phyloP scores from a whole-genome alignment of 2,113 vertebrate species.

The Tylochromis polylepis region DNA sequence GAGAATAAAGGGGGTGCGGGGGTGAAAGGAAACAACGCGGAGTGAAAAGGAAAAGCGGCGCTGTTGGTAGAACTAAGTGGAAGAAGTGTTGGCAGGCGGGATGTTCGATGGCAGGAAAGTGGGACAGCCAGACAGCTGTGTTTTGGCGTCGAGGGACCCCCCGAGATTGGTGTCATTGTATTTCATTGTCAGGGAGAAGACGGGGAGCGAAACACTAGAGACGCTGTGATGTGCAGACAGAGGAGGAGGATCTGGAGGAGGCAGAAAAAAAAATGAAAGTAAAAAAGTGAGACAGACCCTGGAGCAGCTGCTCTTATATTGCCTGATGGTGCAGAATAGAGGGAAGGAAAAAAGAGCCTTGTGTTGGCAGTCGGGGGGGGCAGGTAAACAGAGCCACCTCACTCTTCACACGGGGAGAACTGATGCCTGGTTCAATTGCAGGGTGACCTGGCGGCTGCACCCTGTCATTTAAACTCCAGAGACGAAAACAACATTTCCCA shows the following conservation, averaged over 20 bases:
- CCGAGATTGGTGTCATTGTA: constrained; percentile 72
- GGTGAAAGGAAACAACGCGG: constrained; percentile 13
- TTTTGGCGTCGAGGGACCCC: constrained; percentile 62
- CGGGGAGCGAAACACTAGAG: constrained; percentile 38
- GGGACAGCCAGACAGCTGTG: constrained; percentile 77
- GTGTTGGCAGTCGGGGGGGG: not conserved
- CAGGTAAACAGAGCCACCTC: constrained; percentile 26
- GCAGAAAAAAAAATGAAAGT: not conserved
- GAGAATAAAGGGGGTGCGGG: constrained; percentile 17
- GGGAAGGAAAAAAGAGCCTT: not conserved
- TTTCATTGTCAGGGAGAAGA: constrained; percentile 71
- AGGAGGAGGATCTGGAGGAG: not conserved
- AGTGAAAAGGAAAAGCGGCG: constrained; percentile 5
- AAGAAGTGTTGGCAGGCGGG: constrained; percentile 54
- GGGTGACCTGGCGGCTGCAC: constrained; percentile 1
- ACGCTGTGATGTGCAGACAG: constrained; percentile 11
- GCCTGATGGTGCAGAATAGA: constrained; percentile 23
- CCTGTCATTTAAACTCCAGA: constrained; percentile 17
- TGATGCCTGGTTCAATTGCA: not conserved
- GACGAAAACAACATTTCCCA: constrained; percentile 25
- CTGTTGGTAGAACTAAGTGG: constrained; percentile 55
- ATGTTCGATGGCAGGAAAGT: constrained; percentile 67
- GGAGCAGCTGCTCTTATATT: constrained; percentile 45
- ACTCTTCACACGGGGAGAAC: not conserved
- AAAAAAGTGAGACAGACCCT: constrained; percentile 7